Evolutionary conservation across 2,797 vertebrate genomes (phyloP).

Genomic region (Pteronotus mesoamericanus): DNA sequence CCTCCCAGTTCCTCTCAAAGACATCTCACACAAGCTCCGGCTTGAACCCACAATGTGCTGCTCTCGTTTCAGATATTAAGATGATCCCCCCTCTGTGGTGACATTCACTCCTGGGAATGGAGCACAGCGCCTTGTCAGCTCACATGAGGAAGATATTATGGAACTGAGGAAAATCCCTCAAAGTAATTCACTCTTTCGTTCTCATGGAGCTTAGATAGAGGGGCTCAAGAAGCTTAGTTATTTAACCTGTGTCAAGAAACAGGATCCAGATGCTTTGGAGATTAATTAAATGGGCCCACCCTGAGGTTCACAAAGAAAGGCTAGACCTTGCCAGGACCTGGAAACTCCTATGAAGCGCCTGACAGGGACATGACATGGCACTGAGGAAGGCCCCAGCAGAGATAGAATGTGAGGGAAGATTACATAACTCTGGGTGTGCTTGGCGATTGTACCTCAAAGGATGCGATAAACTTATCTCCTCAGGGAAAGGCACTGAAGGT

Average conservation of each 20-base stretch:
- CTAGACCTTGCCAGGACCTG: constrained; percentile 39
- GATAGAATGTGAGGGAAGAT: background rate
- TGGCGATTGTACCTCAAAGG: background rate
- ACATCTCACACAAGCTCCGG: background rate
- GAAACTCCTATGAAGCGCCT: background rate
- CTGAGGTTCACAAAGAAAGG: constrained; percentile 48
- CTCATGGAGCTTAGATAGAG: constrained; percentile 68
- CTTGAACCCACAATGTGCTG: background rate
- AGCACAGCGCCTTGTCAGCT: constrained; percentile 34
- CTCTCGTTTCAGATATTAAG: constrained; percentile 27
- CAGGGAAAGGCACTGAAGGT: background rate
- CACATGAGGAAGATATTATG: constrained; percentile 34
- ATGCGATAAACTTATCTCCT: background rate
- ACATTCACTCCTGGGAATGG: background rate
- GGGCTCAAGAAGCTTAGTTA: constrained; percentile 65
- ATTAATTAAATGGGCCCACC: constrained; percentile 68
- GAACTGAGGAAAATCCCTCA: constrained; percentile 39
- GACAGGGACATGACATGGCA: background rate
- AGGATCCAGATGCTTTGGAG: constrained; percentile 69
- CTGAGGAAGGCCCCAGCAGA: background rate
- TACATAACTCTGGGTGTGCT: background rate
- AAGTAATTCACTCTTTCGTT: constrained; percentile 20
- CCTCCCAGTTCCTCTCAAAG: background rate
- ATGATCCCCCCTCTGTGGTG: background rate
- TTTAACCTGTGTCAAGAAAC: constrained; percentile 60